A percentile compares a stretch with the other conserved stretches of the same genome.
These are phyloP conservation scores for Pseudonaja textilis DNA, from an alignment of 2,113 vertebrate species.

Conservation along the genomic window DNA sequence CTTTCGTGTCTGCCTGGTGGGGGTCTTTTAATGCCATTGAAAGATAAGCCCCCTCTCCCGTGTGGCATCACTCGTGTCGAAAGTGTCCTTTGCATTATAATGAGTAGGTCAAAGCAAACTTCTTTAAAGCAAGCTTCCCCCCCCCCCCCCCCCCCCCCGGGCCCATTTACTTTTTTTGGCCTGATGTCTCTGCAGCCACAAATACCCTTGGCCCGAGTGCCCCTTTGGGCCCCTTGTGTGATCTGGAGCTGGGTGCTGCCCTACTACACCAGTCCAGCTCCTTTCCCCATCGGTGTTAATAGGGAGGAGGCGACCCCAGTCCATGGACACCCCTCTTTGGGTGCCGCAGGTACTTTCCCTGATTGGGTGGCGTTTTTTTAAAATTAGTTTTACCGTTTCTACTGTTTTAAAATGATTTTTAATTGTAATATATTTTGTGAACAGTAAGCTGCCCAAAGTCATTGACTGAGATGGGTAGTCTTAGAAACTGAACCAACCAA, in stretches of 20 bases:
- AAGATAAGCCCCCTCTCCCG: not conserved
- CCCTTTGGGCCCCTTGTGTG: too few relatives aligned
- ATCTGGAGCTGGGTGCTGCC: too few relatives aligned
- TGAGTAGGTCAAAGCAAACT: not conserved
- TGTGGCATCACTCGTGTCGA: not conserved
- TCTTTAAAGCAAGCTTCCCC: not conserved
- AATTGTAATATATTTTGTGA: not conserved
- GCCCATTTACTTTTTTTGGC: not conserved
- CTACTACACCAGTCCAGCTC: too few relatives aligned
- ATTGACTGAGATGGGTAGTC: not conserved
- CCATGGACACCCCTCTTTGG: not conserved
- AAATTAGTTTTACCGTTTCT: not conserved
- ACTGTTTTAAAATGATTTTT: not conserved
- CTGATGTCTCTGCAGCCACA: too few relatives aligned
- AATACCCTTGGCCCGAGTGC: too few relatives aligned
- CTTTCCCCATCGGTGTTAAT: not conserved
- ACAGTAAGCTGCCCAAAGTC: not conserved
- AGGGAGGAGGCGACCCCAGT: not conserved
- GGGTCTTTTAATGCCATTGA: not conserved
- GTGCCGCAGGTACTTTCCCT: not conserved
- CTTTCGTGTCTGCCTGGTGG: not conserved
- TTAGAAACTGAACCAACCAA: not conserved
- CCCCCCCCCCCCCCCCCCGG: too few relatives aligned
- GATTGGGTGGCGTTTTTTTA: not conserved
- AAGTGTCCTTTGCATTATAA: not conserved